Conservation (phyloP, 2,888 invertebrate genomes). For the Drosophila infuscata region DNA sequence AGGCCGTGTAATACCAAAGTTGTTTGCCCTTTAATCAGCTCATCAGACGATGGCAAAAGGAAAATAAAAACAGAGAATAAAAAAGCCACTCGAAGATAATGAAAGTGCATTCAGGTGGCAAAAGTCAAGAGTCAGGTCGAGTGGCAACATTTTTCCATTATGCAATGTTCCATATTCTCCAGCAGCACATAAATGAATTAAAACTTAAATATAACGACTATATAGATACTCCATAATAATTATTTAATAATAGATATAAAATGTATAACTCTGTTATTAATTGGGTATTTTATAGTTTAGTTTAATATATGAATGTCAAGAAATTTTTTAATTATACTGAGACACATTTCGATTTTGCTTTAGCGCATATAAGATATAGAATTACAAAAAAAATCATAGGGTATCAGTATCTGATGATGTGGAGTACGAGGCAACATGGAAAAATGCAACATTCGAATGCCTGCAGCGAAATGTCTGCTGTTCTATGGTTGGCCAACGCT, state of each 20-base stretch:
- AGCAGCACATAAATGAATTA: slow-evolving; percentile 32
- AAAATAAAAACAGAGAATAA: slow-evolving; percentile 17
- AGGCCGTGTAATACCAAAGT: slow-evolving; percentile 74
- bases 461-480: slow-evolving; percentile 72
- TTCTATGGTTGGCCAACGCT: slow-evolving; percentile 64
- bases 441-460: slow-evolving; percentile 72
- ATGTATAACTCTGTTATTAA: background rate
- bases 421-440: slow-evolving; percentile 46
- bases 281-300: background rate
- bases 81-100: slow-evolving; percentile 81
- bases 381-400: slow-evolving; percentile 12
- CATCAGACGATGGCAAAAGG: slow-evolving; percentile 53
- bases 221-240: slow-evolving; percentile 18
- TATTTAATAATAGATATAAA: background rate
- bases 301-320: no score
- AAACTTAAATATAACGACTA: slow-evolving; percentile 6
- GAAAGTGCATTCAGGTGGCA: slow-evolving; percentile 76
- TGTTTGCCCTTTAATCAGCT: slow-evolving; percentile 62
- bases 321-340: no score
- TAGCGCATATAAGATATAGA: background rate
- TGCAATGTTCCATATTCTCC: slow-evolving; percentile 64
- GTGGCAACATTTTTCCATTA: slow-evolving; percentile 68
- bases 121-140: slow-evolving; percentile 66
- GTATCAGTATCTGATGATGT: slow-evolving; percentile 32
- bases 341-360: no score